Conservation (phyloP, 1,140 invertebrate species). For the Cylas formicarius region DNA sequence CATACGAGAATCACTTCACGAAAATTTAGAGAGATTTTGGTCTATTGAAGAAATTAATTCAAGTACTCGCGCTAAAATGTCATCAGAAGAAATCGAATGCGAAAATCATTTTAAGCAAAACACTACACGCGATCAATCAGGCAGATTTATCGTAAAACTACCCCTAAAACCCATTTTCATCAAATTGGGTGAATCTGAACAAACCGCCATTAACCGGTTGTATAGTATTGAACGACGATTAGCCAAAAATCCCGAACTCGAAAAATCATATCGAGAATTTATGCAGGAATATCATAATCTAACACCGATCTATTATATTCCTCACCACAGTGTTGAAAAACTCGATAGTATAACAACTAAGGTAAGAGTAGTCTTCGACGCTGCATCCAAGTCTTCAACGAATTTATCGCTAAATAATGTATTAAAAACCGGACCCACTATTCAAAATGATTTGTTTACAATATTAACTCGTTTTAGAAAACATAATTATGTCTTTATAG, state of each 20-base stretch:
- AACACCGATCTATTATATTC: slow-evolving; percentile 17
- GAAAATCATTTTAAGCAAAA: slow-evolving; percentile 19
- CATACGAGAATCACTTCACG: background rate
- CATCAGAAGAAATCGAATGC: slow-evolving; percentile 18
- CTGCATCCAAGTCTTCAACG: slow-evolving; percentile 21
- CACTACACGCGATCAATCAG: slow-evolving; percentile 3
- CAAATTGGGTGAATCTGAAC: slow-evolving; percentile 25
- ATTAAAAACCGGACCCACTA: slow-evolving; percentile 28
- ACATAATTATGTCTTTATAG: slow-evolving; percentile 30
- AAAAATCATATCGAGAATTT: slow-evolving; percentile 31
- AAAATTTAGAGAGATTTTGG: slow-evolving; percentile 15
- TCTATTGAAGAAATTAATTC: slow-evolving; percentile 1
- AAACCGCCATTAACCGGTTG: slow-evolving; percentile 22
- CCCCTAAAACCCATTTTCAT: slow-evolving; percentile 14
- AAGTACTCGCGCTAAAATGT: slow-evolving; percentile 1
- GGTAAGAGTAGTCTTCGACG: slow-evolving; percentile 25
- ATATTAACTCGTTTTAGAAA: slow-evolving; percentile 34
- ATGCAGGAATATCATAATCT: slow-evolving; percentile 39
- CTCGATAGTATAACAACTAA: slow-evolving; percentile 33
- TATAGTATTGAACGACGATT: slow-evolving; percentile 20
- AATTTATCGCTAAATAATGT: slow-evolving; percentile 29
- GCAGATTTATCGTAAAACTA: slow-evolving; percentile 20
- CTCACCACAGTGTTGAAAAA: slow-evolving; percentile 41
- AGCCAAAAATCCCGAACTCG: slow-evolving; percentile 21
- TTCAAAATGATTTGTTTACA: slow-evolving; percentile 31